A percentile compares a stretch with the other conserved stretches of the same genome.
Evolutionary conservation across 2,113 vertebrate species (phyloP).

Genomic region (Catharus fuscescens): DNA sequence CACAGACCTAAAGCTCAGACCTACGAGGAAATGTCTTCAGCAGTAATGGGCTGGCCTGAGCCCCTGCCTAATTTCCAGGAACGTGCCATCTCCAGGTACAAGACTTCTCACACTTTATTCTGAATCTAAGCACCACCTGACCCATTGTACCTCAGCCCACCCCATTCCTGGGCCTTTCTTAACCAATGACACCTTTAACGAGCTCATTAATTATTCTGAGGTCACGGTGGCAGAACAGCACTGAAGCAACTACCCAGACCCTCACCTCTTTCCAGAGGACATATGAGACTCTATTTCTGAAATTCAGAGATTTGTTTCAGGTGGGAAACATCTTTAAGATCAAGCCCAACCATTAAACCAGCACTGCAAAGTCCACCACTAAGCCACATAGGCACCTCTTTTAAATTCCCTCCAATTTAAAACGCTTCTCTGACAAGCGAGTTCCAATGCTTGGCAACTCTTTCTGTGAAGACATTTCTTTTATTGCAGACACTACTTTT

Average conservation of each 20-base stretch:
- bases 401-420: neutral
- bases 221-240: neutral
- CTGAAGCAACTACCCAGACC: neutral
- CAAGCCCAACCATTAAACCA: neutral
- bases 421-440: fast-evolving
- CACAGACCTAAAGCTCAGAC: neutral
- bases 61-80: neutral
- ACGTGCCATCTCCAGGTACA: neutral
- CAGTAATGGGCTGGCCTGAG: neutral
- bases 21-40: neutral
- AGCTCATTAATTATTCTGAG: neutral
- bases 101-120: neutral
- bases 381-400: neutral
- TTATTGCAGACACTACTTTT: neutral
- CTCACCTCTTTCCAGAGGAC: neutral
- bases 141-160: neutral
- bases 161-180: neutral
- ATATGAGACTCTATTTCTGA: neutral
- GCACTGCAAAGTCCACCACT: neutral
- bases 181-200: neutral
- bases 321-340: neutral
- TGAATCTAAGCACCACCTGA: neutral
- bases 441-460: neutral
- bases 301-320: neutral
- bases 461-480: neutral